These are phyloP conservation scores for Xanthia togata DNA, from an alignment of 2,888 invertebrate species.

Conservation along the genomic window DNA sequence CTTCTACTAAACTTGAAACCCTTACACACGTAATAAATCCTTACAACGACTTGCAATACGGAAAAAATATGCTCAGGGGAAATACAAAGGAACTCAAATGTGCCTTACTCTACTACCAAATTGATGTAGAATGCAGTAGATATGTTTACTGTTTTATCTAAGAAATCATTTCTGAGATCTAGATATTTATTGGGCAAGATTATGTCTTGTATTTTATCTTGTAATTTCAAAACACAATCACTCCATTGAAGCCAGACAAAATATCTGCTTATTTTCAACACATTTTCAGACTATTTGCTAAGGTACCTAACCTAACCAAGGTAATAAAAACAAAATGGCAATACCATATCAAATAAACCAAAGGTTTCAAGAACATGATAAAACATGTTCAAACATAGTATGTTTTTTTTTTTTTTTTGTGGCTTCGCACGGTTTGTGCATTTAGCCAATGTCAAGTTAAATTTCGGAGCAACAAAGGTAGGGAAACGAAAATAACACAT, in stretches of 20 bases:
- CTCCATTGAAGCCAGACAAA: not conserved
- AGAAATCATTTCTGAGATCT: not conserved
- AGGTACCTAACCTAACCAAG: not conserved
- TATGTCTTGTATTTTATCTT: not conserved
- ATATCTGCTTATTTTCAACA: not conserved
- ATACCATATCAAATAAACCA: too few relatives aligned
- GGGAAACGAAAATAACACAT: too few relatives aligned
- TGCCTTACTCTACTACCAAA: constrained; percentile 7
- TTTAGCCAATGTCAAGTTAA: too few relatives aligned
- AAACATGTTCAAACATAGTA: not conserved
- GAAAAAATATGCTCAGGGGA: not conserved
- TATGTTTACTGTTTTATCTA: not conserved
- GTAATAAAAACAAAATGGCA: too few relatives aligned
- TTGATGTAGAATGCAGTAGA: not conserved
- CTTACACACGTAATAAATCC: not conserved
- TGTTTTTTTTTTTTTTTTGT: too few relatives aligned
- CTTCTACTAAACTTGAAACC: not conserved
- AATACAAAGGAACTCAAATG: constrained; percentile 39
- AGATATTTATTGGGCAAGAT: not conserved
- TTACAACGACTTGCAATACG: not conserved
- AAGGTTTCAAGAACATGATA: not conserved
- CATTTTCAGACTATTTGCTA: not conserved
- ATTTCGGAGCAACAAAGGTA: too few relatives aligned
- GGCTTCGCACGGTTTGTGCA: too few relatives aligned
- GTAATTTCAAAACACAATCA: not conserved